Evolutionary conservation across 2,113 vertebrate genomes (phyloP).

Genomic region (Phalacrocorax aristotelis): DNA sequence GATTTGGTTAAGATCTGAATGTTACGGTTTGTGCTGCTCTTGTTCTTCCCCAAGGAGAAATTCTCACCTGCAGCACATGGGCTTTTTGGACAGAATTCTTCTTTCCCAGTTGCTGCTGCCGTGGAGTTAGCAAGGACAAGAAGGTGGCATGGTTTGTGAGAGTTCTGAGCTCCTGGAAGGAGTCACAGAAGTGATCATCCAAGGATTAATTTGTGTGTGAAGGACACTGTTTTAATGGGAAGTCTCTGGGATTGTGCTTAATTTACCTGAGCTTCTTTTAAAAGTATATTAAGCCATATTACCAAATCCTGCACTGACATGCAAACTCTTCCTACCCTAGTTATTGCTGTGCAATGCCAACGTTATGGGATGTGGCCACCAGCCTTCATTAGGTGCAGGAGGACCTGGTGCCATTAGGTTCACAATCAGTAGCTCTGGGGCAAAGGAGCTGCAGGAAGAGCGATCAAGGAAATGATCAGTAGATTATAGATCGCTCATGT

Average conservation of each 20-base stretch:
- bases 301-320: background rate
- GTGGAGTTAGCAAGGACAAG: background rate
- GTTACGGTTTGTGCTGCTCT: background rate
- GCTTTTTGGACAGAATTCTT: background rate
- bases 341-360: fast-evolving
- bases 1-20: background rate
- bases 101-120: background rate
- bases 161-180: background rate
- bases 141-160: background rate
- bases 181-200: background rate
- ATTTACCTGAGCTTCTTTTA: background rate
- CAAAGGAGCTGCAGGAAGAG: background rate
- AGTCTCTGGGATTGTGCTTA: background rate
- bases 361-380: background rate
- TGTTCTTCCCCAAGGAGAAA: background rate
- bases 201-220: background rate
- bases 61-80: background rate
- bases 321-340: no score
- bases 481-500: fast-evolving
- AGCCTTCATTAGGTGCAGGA: fast-evolving
- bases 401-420: background rate
- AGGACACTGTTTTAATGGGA: background rate
- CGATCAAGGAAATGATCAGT: background rate
- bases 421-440: background rate
- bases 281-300: background rate